Evolutionary conservation across 2,888 invertebrate species (phyloP), one percentile per base, ranked within the genome.

Genomic region (Habroteleia sp.): DNA sequence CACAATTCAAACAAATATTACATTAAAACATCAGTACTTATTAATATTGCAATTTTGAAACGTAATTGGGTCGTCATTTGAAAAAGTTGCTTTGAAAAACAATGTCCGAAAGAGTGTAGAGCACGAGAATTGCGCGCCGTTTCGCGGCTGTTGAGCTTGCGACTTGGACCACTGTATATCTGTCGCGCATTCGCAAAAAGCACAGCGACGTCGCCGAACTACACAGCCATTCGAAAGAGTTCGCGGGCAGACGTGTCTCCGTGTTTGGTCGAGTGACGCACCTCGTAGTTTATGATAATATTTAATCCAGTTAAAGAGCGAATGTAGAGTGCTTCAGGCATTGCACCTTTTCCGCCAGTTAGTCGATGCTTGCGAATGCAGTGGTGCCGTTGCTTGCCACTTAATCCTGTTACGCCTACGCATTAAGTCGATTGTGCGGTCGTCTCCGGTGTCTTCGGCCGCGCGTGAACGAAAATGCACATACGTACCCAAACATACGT

Each of bases 221-320:
- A 16, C 44, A 10, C 42, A 5, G 42, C 25, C 52, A 27, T 35
- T 65, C 56, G 27, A 58, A 68, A 33, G 25, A 44, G 69, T 46
- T 42, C 29, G 72, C 63, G 56, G 52, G 46, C 56, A 50, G 58
- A 56, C 62, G 46, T 31, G 52, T 13, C 17, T 23, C 31, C 17
- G 35, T 46, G 63, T 63, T 54, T 62, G 39, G 46, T 31, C 71
- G 56, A 46, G 48, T 46, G 35, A 33, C 33, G 39, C 25, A 52
- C 41, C 35, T 16, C 23, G 10, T 73, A 74, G 62, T 76, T 77
- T 80, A 79, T 80, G 80, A 79, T 79, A 79, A 79, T 79, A 79
- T 77, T 68, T 79, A 80, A 80, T 80, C 80, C 78, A 73, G 69
- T 80, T 80, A 78, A 58, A 78, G 56, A 69, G 46, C 56, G 78